Percentiles rank a stretch among this genome's conserved stretches.
These are phyloP conservation scores for Antedon mediterranea DNA, from an alignment of 53 echinoderm and acorn worm species.

Conservation along the genomic window DNA sequence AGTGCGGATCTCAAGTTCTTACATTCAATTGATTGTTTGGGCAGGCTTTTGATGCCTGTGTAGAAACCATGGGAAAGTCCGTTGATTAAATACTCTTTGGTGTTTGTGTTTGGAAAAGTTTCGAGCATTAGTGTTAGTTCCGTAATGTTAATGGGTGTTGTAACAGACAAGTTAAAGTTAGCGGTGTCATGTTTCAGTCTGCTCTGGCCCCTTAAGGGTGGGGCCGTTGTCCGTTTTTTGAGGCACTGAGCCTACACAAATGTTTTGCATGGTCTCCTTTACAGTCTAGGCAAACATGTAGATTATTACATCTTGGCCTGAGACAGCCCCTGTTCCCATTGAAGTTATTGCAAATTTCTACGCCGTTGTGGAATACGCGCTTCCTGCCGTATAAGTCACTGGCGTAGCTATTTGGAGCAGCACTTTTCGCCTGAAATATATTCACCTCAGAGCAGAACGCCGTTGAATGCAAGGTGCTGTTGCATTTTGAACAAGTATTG, in stretches of 20 bases:
- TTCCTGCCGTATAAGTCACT: background rate
- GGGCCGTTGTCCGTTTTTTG: background rate
- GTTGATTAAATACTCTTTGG: too few species aligned
- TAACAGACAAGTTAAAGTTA: background rate
- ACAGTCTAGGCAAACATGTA: background rate
- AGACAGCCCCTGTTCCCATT: background rate
- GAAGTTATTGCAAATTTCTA: background rate
- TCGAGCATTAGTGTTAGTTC: background rate
- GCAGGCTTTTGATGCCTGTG: too few species aligned
- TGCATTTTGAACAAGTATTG: background rate
- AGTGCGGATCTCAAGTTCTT: too few species aligned
- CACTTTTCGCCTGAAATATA: background rate
- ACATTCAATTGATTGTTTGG: too few species aligned
- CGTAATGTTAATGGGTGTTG: background rate
- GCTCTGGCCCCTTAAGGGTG: background rate
- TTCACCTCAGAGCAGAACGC: background rate
- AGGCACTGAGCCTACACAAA: background rate
- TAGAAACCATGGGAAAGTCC: too few species aligned
- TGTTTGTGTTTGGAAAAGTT: too few species aligned
- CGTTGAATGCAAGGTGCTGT: background rate
- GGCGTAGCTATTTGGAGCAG: background rate
- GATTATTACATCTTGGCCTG: background rate
- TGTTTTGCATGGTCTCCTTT: background rate
- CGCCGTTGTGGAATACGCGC: background rate
- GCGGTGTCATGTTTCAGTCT: background rate